A percentile compares a stretch with the other conserved stretches of the same genome.
Conservation (phyloP, 2,797 vertebrate species). For the Phalloptychus januarius region DNA sequence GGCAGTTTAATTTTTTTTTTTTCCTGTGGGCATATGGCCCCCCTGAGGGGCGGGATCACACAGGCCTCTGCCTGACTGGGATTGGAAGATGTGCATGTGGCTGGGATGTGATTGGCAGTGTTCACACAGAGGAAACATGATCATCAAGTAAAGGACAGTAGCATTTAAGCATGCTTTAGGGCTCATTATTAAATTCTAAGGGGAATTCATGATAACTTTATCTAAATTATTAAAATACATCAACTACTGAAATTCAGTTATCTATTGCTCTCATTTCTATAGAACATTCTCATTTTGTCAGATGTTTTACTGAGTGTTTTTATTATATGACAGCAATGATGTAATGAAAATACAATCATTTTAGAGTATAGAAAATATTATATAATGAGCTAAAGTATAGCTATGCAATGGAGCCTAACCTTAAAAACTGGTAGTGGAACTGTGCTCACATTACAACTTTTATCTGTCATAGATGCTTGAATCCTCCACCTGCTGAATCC, state of each 20-base stretch:
- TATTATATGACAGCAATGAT: background rate
- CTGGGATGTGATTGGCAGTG: constrained; percentile 15
- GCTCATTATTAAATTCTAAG: background rate
- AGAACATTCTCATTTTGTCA: background rate
- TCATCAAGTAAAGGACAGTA: background rate
- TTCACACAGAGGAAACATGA: constrained; percentile 2
- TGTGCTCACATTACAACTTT: background rate
- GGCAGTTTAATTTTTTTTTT: constrained; percentile 19
- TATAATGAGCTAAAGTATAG: background rate
- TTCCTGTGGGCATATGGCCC: constrained; percentile 32
- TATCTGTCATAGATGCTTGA: background rate
- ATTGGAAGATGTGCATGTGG: constrained; percentile 5
- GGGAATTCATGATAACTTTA: background rate
- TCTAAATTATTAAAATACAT: background rate
- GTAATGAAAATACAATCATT: background rate
- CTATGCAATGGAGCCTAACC: background rate
- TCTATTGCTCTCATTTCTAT: background rate
- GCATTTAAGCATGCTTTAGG: constrained; percentile 10
- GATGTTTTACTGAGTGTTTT: background rate
- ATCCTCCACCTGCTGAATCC: too few relatives aligned
- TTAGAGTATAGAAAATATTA: background rate
- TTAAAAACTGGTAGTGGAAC: background rate
- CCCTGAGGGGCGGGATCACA: constrained; percentile 25
- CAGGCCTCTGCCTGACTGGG: constrained; percentile 9
- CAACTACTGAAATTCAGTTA: background rate